Evolutionary conservation across 2,888 invertebrate species (phyloP).

Genomic region (Odontocerum albicorne): DNA sequence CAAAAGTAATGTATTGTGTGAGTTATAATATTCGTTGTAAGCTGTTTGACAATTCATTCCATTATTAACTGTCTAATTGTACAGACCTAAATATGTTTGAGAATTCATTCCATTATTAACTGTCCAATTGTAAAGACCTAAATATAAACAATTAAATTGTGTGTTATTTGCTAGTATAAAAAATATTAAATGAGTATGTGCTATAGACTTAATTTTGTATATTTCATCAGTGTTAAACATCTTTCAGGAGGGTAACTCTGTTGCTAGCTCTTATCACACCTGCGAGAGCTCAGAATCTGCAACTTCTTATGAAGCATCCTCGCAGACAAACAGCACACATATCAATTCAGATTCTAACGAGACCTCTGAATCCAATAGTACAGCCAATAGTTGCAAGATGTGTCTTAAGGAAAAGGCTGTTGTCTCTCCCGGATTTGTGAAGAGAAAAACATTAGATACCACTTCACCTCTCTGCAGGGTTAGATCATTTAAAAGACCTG

Average conservation of each 20-base stretch:
- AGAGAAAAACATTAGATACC: slow-evolving; percentile 43
- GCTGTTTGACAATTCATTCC: too few relatives aligned
- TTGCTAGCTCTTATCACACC: slow-evolving; percentile 50
- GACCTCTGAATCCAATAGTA: slow-evolving; percentile 42
- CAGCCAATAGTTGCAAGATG: slow-evolving; percentile 44
- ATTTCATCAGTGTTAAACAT: too few relatives aligned
- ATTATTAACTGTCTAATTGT: too few relatives aligned
- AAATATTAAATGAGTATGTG: too few relatives aligned
- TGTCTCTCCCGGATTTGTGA: slow-evolving; percentile 51
- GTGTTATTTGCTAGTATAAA: too few relatives aligned
- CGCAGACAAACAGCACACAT: slow-evolving; percentile 25
- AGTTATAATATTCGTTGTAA: too few relatives aligned
- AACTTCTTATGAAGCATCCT: slow-evolving; percentile 43
- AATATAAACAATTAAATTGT: too few relatives aligned
- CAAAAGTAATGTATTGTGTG: too few relatives aligned
- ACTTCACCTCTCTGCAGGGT: slow-evolving; percentile 57
- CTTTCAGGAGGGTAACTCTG: slow-evolving; percentile 23
- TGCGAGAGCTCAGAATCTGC: slow-evolving; percentile 55
- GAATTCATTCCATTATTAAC: too few relatives aligned
- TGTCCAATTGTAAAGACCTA: too few relatives aligned
- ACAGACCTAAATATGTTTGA: too few relatives aligned
- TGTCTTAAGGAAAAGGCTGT: slow-evolving; percentile 54
- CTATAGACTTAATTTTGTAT: too few relatives aligned
- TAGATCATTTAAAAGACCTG: slow-evolving; percentile 39
- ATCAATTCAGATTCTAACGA: slow-evolving; percentile 23